Evolutionary conservation across 1,140 invertebrate species (phyloP).

Genomic region (Periplaneta americana): DNA sequence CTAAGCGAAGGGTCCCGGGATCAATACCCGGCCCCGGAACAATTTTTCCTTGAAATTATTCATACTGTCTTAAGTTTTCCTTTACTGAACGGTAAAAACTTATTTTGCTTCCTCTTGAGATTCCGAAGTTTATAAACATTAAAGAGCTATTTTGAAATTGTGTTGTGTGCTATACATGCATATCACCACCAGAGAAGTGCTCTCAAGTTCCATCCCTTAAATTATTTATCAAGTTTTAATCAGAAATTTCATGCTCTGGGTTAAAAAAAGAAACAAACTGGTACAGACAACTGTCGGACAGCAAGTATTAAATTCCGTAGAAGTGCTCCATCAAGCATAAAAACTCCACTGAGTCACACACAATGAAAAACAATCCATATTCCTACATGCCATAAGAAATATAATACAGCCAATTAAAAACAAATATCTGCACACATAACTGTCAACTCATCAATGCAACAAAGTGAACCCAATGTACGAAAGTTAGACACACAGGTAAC

Average conservation of each 20-base stretch:
- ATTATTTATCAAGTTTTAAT: neutral
- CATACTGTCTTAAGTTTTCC: too few species aligned
- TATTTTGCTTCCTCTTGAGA: too few species aligned
- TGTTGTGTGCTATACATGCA: too few species aligned
- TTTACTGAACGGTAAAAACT: too few species aligned
- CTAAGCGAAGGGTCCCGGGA: too few species aligned
- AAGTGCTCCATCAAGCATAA: neutral
- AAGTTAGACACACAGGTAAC: neutral
- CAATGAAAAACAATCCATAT: neutral
- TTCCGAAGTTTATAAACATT: too few species aligned
- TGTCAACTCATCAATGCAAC: neutral
- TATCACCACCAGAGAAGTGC: neutral
- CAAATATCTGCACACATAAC: neutral
- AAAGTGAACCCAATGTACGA: neutral
- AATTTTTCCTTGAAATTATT: too few species aligned
- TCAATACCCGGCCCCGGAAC: too few species aligned
- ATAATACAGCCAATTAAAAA: neutral
- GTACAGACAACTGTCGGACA: neutral
- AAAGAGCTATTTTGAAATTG: too few species aligned
- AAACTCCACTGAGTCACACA: neutral
- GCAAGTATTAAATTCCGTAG: neutral
- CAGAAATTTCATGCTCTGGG: neutral
- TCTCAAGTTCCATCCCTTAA: neutral
- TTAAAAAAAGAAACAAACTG: neutral
- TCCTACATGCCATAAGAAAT: neutral